Evolutionary conservation across 2,888 invertebrate genomes (phyloP).

Genomic region (Synanthedon formicaeformis): DNA sequence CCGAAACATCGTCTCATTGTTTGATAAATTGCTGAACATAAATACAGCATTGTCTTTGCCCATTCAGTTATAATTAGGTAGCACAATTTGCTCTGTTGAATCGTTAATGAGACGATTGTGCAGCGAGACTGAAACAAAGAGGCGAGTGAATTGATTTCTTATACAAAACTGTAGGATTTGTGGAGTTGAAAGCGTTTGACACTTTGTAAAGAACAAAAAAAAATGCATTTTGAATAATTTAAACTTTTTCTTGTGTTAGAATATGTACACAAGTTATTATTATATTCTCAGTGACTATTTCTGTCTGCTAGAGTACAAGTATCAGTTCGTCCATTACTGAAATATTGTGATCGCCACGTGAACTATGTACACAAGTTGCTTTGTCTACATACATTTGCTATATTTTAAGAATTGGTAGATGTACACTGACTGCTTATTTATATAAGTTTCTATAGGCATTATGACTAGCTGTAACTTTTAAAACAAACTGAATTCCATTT

Average conservation of each 20-base stretch:
- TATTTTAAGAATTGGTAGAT: too few relatives aligned
- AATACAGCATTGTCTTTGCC: conserved; percentile 62
- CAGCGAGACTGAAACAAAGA: conserved; percentile 42
- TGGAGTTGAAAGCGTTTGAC: conserved; percentile 28
- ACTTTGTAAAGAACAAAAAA: conserved; percentile 4
- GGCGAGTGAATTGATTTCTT: conserved; percentile 50
- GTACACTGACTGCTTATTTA: too few relatives aligned
- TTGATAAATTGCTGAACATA: conserved; percentile 66
- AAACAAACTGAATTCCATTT: too few relatives aligned
- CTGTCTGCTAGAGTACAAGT: too few relatives aligned
- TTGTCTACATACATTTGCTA: too few relatives aligned
- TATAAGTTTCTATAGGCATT: too few relatives aligned
- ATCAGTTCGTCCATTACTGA: too few relatives aligned
- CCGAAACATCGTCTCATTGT: conserved; percentile 63
- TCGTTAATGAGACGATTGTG: conserved; percentile 54
- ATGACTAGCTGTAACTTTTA: too few relatives aligned
- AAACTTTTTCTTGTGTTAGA: neutral
- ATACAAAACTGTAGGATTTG: conserved; percentile 22
- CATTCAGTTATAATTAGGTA: conserved; percentile 66
- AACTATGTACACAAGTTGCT: too few relatives aligned
- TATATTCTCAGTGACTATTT: too few relatives aligned
- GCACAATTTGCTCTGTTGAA: conserved; percentile 67
- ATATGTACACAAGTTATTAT: too few relatives aligned
- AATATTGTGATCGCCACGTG: too few relatives aligned
- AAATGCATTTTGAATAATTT: conserved; percentile 2